Percentiles rank a stretch among this genome's conserved stretches.
These are phyloP conservation scores for Apodemus agrarius DNA, from an alignment of 2,797 vertebrate genomes.

Conservation along the genomic window DNA sequence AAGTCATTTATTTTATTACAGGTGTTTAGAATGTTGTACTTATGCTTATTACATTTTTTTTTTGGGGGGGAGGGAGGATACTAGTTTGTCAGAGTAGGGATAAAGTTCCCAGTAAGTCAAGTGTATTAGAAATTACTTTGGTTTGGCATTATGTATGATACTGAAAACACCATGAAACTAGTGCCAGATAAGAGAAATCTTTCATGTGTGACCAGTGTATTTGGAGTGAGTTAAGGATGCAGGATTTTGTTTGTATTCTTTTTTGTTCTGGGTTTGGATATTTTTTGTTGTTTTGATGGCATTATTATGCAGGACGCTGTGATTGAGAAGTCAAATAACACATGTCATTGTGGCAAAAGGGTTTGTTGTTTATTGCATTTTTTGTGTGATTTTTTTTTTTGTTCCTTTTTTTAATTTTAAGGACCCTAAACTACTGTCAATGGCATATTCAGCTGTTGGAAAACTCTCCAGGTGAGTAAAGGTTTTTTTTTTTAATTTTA, in stretches of 20 bases:
- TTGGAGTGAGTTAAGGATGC: not conserved
- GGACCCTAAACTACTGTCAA: slow-evolving; percentile 96
- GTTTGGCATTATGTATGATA: slow-evolving; percentile 22
- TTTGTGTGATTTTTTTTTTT: slow-evolving; percentile 16
- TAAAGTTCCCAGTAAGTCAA: slow-evolving; percentile 42
- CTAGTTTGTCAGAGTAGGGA: not conserved
- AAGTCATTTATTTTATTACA: slow-evolving; percentile 5
- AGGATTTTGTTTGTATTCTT: slow-evolving; percentile 54
- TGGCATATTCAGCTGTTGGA: slow-evolving; percentile 98
- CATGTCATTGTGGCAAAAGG: slow-evolving; percentile 63
- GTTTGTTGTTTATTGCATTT: slow-evolving; percentile 54
- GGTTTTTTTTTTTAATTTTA: too few relatives aligned
- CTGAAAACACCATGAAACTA: slow-evolving; percentile 56
- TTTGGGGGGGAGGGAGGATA: not conserved
- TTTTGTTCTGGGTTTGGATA: slow-evolving; percentile 59
- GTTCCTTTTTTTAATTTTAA: slow-evolving; percentile 84
- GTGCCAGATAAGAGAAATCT: not conserved
- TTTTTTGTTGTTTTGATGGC: slow-evolving; percentile 37
- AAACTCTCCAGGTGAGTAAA: slow-evolving; percentile 95
- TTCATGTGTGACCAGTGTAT: not conserved
- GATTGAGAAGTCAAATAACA: slow-evolving; percentile 63
- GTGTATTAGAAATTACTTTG: slow-evolving; percentile 46
- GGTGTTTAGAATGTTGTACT: not conserved
- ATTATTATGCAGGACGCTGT: slow-evolving; percentile 32
- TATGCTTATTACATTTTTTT: not conserved